These are phyloP conservation scores for Pasiphila rectangulata DNA, from an alignment of 2,888 invertebrate species.

Conservation along the genomic window DNA sequence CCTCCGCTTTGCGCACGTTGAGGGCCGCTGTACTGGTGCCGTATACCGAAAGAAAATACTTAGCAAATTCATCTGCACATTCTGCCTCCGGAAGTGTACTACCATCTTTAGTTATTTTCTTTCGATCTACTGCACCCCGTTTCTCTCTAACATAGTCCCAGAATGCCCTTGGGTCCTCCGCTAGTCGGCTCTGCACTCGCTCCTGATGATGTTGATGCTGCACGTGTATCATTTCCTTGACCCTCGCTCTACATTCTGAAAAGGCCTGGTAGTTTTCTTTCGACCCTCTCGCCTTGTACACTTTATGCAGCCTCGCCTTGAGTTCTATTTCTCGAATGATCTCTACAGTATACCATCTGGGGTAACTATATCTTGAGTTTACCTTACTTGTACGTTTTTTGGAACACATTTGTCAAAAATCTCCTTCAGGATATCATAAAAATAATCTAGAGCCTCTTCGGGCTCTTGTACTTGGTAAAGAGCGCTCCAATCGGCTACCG, in stretches of 20 bases:
- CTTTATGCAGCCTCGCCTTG: background rate
- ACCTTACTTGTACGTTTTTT: background rate
- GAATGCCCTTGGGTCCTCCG: background rate
- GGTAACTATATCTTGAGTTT: background rate
- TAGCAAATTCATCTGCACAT: too few relatives aligned
- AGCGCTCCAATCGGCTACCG: background rate
- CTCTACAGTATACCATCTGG: background rate
- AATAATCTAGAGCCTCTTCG: background rate
- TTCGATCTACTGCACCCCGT: background rate
- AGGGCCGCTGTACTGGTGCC: too few relatives aligned
- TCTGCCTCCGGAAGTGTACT: too few relatives aligned
- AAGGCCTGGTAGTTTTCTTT: background rate
- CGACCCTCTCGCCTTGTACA: background rate
- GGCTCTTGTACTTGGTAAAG: background rate
- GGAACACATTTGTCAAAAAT: background rate
- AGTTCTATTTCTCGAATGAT: background rate
- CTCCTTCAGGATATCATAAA: background rate
- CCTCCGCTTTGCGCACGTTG: too few relatives aligned
- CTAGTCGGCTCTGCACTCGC: background rate
- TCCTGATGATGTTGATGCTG: background rate
- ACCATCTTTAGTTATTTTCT: too few relatives aligned
- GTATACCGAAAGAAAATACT: too few relatives aligned
- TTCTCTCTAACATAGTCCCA: slow-evolving; percentile 1
- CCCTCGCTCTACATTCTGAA: slow-evolving; percentile 2
- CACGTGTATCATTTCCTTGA: background rate